Evolutionary conservation across 2,113 vertebrate species (phyloP).

Genomic region (Halichoeres trimaculatus): DNA sequence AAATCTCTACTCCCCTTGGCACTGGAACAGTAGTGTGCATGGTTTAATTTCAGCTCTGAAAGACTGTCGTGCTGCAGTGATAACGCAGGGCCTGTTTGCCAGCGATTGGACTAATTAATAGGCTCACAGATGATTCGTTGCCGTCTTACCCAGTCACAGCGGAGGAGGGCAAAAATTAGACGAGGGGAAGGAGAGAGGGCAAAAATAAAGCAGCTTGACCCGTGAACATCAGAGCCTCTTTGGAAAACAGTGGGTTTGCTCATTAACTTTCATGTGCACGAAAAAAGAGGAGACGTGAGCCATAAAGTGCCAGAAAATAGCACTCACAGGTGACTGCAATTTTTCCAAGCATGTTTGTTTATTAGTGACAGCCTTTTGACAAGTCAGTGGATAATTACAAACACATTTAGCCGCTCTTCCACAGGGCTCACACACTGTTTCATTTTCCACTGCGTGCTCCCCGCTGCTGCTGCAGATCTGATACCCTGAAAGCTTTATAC

Average conservation of each 20-base stretch:
- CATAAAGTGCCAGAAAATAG: constrained; percentile 16
- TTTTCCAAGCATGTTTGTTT: constrained; percentile 40
- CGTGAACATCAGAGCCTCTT: constrained; percentile 41
- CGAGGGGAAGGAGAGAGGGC: constrained; percentile 16
- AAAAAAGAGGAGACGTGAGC: constrained; percentile 27
- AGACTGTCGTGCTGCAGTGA: constrained; percentile 72
- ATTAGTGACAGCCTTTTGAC: constrained; percentile 48
- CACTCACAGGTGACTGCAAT: constrained; percentile 26
- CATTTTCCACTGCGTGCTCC: constrained; percentile 17
- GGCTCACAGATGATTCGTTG: constrained; percentile 70
- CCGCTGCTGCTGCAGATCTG: constrained; percentile 47
- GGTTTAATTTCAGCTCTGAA: constrained; percentile 77
- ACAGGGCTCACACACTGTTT: constrained; percentile 8
- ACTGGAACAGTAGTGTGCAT: constrained; percentile 71
- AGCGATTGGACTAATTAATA: constrained; percentile 81
- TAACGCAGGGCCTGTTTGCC: constrained; percentile 73
- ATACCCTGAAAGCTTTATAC: constrained; percentile 48
- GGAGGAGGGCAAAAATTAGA: constrained; percentile 31
- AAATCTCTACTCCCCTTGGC: constrained; percentile 76
- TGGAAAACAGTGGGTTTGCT: constrained; percentile 21
- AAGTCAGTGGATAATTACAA: constrained; percentile 57
- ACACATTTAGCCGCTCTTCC: constrained; percentile 56
- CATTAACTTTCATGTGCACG: constrained; percentile 25
- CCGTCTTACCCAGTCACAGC: constrained; percentile 57
- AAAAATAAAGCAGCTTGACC: constrained; percentile 53